Percentiles rank a stretch among this genome's conserved stretches.
Conservation (phyloP, 2,888 invertebrate species). For the Rhagonycha lutea region DNA sequence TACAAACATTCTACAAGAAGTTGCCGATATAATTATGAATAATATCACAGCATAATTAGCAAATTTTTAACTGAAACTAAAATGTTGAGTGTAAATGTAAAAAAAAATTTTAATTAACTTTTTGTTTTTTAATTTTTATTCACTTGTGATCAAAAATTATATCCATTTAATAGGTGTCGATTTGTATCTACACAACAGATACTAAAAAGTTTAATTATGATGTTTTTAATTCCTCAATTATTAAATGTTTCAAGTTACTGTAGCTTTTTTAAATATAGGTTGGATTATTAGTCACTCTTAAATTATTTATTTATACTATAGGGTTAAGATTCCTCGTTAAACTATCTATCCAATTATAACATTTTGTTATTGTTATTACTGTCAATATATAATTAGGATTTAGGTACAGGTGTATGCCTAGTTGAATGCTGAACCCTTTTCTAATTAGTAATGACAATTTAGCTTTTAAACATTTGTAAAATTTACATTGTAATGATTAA, state of each 20-base stretch:
- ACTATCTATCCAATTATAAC: no score
- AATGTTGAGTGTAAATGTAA: not conserved
- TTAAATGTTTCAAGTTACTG: not conserved
- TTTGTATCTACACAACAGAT: not conserved
- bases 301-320: no score
- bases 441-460: no score
- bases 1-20: conserved; percentile 61
- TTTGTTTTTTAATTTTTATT: not conserved
- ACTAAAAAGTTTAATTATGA: not conserved
- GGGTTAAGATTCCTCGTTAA: no score
- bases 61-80: not conserved
- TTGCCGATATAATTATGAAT: conserved; percentile 59
- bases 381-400: no score
- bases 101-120: not conserved
- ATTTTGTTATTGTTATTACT: no score
- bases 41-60: not conserved
- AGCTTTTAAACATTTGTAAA: no score
- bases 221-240: not conserved
- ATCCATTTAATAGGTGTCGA: not conserved
- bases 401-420: no score
- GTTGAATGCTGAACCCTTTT: no score
- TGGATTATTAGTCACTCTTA: no score
- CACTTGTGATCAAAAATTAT: not conserved
- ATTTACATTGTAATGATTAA: no score
- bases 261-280: not conserved